Evolutionary conservation across 2,888 invertebrate genomes (phyloP).

Genomic region (Zonitis immaculata): DNA sequence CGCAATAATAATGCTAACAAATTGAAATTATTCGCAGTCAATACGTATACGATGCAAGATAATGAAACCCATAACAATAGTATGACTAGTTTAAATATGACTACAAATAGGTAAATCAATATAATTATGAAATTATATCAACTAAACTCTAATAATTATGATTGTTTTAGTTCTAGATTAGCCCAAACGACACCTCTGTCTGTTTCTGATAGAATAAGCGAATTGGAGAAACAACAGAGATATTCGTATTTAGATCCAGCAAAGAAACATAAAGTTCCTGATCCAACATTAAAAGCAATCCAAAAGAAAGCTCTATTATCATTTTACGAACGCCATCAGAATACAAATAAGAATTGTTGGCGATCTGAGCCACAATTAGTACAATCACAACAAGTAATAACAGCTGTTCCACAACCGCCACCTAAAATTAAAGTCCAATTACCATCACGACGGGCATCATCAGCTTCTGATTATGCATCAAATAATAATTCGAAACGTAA

Average conservation of each 20-base stretch:
- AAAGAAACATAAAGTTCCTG: constrained; percentile 66
- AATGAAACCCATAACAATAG: constrained; percentile 13
- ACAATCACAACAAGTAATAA: constrained; percentile 33
- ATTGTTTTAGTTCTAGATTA: neutral
- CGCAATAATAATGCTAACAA: constrained; percentile 49
- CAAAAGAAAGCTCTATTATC: constrained; percentile 78
- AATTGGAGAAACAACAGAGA: constrained; percentile 59
- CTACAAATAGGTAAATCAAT: neutral
- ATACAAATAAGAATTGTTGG: constrained; percentile 47
- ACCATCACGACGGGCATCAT: constrained; percentile 59
- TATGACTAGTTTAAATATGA: constrained; percentile 6
- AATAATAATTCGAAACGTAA: constrained; percentile 49
- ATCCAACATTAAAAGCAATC: constrained; percentile 71
- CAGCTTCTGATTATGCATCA: constrained; percentile 64
- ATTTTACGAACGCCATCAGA: constrained; percentile 71
- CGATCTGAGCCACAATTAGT: constrained; percentile 57
- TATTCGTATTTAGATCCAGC: constrained; percentile 69
- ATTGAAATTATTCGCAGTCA: constrained; percentile 64
- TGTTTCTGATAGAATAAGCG: constrained; percentile 62
- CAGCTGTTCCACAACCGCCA: constrained; percentile 40
- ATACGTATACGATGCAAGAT: constrained; percentile 61
- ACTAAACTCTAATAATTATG: too few relatives aligned
- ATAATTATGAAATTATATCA: too few relatives aligned
- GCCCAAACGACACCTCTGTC: constrained; percentile 40
- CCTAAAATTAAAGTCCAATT: constrained; percentile 48